Base-by-base conservation (phyloP, 2,113 vertebrate species). In the Eurystomus gularis region DNA sequence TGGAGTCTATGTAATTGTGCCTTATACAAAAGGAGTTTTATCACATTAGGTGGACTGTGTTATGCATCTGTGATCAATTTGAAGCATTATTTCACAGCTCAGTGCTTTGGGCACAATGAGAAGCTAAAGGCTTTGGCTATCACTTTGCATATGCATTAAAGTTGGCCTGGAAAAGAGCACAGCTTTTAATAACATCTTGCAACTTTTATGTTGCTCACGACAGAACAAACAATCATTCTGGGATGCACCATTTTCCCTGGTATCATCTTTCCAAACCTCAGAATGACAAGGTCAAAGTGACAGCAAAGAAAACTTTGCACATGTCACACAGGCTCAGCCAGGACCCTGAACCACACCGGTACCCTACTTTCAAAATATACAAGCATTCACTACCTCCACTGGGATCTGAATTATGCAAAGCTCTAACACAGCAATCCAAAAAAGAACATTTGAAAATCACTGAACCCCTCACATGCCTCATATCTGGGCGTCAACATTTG, bases 1-100 rank as follows among this genome's bases (percentile, higher is more conserved):
- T 71, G 54, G 48, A 76, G 88, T 72, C 88, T n/a, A 3, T 17
- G 48, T 31, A 86, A 88, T 73, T 61, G 39, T 90, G 46, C 40
- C 86, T 89, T 55, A 72, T 37, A 88, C 86, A 94, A 87, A 75
- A 78, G 72, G 68, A 86, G 48, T 88, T 97, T 79, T 46, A 61
- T 40, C 87, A 88, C 84, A 84, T 90, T 81, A 68, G 28, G 61
- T 96, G 80, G 88, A 80, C 64, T 72, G 31, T 82, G 65, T 73
- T 75, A 88, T 11, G 75, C 82, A 93, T 93, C 93, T 87, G 68
- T 82, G 91, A 90, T 88, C 65, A 86, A 64, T 58, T 93, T 62
- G 21, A 94, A 72, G 57, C 86, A 89, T 89, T 90, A 96, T 97
- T 97, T 97, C 93, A 97, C 73, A 95, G 65, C 71, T 85, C 90